Conservation (phyloP, 2,888 invertebrate genomes). For the Dyspetes luteomarginatus region DNA sequence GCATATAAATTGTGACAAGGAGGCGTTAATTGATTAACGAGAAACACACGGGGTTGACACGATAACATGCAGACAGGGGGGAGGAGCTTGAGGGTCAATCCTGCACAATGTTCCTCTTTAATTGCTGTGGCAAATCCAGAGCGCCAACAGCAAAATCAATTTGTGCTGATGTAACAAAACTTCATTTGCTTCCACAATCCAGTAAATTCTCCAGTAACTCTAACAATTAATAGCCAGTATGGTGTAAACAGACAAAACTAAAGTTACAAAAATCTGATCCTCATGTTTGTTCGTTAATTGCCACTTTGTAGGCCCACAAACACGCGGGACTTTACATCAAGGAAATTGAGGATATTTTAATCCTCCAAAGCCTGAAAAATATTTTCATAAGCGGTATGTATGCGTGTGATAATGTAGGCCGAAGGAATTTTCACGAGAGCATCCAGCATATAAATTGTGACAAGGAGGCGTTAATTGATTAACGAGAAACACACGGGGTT, state of each 20-base stretch:
- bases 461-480: background rate
- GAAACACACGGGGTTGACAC: constrained; percentile 54
- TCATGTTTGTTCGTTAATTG: too few species aligned
- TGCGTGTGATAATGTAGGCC: background rate
- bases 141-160: constrained; percentile 60
- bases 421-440: background rate
- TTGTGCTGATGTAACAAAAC: constrained; percentile 64
- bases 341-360: background rate
- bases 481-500: constrained; percentile 50
- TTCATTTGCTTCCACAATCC: constrained; percentile 60
- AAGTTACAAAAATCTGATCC: too few species aligned
- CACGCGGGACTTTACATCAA: too few species aligned
- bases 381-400: background rate
- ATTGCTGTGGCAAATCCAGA: constrained; percentile 20
- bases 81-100: constrained; percentile 55
- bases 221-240: too few species aligned
- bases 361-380: background rate
- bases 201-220: constrained; percentile 15
- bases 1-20: constrained; percentile 6
- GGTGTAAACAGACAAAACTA: too few species aligned
- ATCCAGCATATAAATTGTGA: background rate
- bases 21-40: constrained; percentile 67
- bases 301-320: too few species aligned
- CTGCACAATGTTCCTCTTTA: constrained; percentile 32
- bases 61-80: constrained; percentile 47